Evolutionary conservation across 2,888 invertebrate species (phyloP).

Genomic region (Stenichneumon culpator): DNA sequence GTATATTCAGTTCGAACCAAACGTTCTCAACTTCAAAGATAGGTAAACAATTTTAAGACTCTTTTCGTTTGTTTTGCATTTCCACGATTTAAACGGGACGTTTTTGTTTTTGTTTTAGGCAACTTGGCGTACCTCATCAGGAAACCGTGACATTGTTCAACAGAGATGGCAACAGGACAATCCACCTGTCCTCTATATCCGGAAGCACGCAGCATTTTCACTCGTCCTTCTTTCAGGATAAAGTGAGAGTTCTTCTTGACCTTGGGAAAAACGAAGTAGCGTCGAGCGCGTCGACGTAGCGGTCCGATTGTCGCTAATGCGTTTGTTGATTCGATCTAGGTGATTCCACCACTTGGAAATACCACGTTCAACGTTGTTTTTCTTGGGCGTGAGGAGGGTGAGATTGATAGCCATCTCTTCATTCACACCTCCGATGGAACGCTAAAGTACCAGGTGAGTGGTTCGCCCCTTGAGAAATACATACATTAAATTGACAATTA

Average conservation of each 20-base stretch:
- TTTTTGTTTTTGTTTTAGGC: constrained; percentile 86
- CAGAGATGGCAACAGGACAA: constrained; percentile 93
- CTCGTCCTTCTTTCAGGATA: constrained; percentile 98
- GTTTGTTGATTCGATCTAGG: constrained; percentile 86
- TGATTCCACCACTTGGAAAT: constrained; percentile 95
- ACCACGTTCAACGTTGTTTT: constrained; percentile 98
- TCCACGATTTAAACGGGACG: background rate
- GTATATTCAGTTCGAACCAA: constrained; percentile 88
- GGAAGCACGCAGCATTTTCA: constrained; percentile 98
- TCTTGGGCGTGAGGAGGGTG: constrained; percentile 96
- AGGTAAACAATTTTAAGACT: constrained; percentile 85
- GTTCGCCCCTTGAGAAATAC: constrained; percentile 9
- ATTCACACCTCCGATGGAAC: constrained; percentile 98
- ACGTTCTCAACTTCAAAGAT: constrained; percentile 90
- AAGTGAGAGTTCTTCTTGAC: constrained; percentile 87
- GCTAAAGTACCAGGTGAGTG: constrained; percentile 92
- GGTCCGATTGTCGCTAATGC: constrained; percentile 24
- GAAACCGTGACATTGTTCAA: constrained; percentile 95
- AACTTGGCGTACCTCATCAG: constrained; percentile 95
- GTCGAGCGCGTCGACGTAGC: background rate
- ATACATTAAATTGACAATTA: background rate
- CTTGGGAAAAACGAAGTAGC: background rate
- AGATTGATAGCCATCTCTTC: constrained; percentile 94
- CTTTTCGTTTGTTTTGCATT: constrained; percentile 39
- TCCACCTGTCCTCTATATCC: constrained; percentile 97